These are phyloP conservation scores for Corythaeola cristata DNA, from an alignment of 2,113 vertebrate genomes.

Conservation along the genomic window DNA sequence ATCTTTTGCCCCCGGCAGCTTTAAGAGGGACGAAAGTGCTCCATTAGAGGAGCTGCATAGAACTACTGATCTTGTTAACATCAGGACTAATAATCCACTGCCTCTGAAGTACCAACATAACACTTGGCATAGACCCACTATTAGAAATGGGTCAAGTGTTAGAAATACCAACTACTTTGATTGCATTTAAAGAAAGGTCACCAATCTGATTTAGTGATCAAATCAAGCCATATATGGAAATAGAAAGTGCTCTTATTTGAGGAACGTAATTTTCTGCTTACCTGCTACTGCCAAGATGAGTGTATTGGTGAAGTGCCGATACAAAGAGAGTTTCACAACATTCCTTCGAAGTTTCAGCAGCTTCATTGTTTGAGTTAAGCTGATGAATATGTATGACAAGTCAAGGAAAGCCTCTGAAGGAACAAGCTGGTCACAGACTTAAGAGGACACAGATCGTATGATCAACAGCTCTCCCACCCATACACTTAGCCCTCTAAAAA, in stretches of 20 bases:
- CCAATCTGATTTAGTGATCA: not conserved
- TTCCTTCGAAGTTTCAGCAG: slow-evolving; percentile 92
- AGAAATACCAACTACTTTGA: not conserved
- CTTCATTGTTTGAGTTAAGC: slow-evolving; percentile 93
- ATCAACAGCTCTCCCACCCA: not conserved
- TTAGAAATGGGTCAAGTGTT: not conserved
- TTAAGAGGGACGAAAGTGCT: not conserved
- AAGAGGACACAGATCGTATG: not conserved
- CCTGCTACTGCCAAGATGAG: slow-evolving; percentile 93
- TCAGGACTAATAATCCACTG: not conserved
- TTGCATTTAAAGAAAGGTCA: not conserved
- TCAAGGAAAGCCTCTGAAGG: slow-evolving; percentile 81
- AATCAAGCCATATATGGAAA: not conserved
- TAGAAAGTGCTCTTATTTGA: not conserved
- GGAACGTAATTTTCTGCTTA: slow-evolving; percentile 67
- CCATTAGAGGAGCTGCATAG: not conserved
- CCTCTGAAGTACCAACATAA: not conserved
- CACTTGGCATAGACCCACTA: not conserved
- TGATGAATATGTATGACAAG: slow-evolving; percentile 91
- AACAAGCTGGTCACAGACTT: not conserved
- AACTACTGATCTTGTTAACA: not conserved
- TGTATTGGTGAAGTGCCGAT: slow-evolving; percentile 95
- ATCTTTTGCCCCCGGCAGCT: not conserved
- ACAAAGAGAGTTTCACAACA: slow-evolving; percentile 92
- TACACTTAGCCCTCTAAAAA: not conserved